A percentile compares a stretch with the other conserved stretches of the same genome.
phyloP scores from a whole-genome alignment of 2,888 invertebrate genomes.

The Galerucella pusilla region DNA sequence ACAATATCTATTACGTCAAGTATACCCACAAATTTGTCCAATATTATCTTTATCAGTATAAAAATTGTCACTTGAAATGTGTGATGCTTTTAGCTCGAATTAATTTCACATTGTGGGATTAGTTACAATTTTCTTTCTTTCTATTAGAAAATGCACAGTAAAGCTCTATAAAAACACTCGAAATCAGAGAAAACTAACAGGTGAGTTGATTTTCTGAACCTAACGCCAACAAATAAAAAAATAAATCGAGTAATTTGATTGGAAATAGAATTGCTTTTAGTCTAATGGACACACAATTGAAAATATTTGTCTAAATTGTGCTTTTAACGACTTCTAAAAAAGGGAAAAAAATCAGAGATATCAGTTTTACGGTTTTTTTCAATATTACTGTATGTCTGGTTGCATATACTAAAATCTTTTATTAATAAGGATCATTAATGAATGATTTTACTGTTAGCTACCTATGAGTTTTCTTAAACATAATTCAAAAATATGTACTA shows the following conservation, averaged over 20 bases:
- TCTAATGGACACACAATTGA: constrained; percentile 19
- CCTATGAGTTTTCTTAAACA: too few species aligned
- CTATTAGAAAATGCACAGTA: constrained; percentile 3
- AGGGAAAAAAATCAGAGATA: not conserved
- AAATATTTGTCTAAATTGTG: not conserved
- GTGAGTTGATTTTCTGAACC: constrained; percentile 6
- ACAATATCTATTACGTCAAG: too few species aligned
- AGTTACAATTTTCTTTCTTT: constrained; percentile 1
- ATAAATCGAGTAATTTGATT: constrained; percentile 24
- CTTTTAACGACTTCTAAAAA: not conserved
- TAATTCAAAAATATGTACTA: too few species aligned
- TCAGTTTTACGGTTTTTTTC: too few species aligned
- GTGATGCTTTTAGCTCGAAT: not conserved
- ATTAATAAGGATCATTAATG: too few species aligned
- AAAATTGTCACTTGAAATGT: too few species aligned
- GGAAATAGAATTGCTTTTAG: constrained; percentile 21
- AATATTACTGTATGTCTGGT: too few species aligned
- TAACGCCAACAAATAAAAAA: not conserved
- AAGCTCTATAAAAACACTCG: constrained; percentile 15
- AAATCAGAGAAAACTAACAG: constrained; percentile 17
- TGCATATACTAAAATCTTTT: too few species aligned
- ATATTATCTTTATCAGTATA: too few species aligned
- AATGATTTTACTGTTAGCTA: too few species aligned
- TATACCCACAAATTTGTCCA: too few species aligned
- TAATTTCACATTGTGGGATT: constrained; percentile 10